phyloP scores from a whole-genome alignment of 2,888 invertebrate species.

The Callyntrura guangdongensis region DNA sequence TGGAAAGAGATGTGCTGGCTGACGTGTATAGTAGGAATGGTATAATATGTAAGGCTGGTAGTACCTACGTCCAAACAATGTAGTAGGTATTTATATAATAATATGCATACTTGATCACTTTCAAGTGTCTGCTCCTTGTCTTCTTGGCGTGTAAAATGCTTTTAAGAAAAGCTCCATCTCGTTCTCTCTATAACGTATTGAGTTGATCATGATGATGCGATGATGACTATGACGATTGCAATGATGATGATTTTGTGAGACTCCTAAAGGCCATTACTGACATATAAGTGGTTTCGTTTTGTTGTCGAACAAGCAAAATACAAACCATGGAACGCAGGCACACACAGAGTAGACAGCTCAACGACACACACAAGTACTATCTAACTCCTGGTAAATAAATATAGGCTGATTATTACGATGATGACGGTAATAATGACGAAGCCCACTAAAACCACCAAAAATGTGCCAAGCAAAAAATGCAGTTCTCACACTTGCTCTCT shows the following conservation, averaged over 20 bases:
- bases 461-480: slow-evolving; percentile 58
- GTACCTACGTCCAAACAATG: not conserved
- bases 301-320: slow-evolving; percentile 9
- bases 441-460: slow-evolving; percentile 36
- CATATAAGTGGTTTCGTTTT: slow-evolving; percentile 32
- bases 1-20: not conserved
- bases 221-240: slow-evolving; percentile 64
- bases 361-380: not conserved
- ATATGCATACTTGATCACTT: slow-evolving; percentile 40
- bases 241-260: slow-evolving; percentile 57
- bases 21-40: not conserved
- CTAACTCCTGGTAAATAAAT: not conserved
- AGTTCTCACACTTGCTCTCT: slow-evolving; percentile 70
- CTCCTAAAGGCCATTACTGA: slow-evolving; percentile 61
- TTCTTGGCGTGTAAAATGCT: slow-evolving; percentile 46
- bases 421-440: not conserved
- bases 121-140: slow-evolving; percentile 52
- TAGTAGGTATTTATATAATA: too few species aligned
- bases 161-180: slow-evolving; percentile 25
- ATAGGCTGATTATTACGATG: not conserved
- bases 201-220: slow-evolving; percentile 56
- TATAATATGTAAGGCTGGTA: not conserved
- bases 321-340: not conserved
- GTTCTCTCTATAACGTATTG: not conserved
- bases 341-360: not conserved